A percentile compares a stretch with the other conserved stretches of the same genome.
Evolutionary conservation across 1,140 invertebrate species (phyloP).

Genomic region (Anthonomus grandis): DNA sequence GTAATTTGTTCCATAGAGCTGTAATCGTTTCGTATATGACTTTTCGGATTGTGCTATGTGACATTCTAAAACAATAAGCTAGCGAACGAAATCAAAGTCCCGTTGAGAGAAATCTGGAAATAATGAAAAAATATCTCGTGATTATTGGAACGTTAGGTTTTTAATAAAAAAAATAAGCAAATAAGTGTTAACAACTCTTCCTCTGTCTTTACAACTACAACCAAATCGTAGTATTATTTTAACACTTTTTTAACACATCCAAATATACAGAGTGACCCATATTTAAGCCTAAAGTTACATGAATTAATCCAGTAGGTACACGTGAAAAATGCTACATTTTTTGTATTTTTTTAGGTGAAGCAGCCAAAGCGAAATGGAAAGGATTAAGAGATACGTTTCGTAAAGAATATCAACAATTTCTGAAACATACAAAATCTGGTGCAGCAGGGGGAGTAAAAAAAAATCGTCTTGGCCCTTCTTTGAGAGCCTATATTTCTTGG

Average conservation of each 20-base stretch:
- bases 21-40: conserved; percentile 15
- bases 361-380: conserved; percentile 8
- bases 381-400: conserved; percentile 10
- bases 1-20: conserved; percentile 10
- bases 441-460: conserved; percentile 12
- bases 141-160: conserved; percentile 2
- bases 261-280: too few relatives aligned
- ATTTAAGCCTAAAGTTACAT: background rate
- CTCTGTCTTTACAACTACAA: too few relatives aligned
- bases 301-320: conserved; percentile 1
- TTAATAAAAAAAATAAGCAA: background rate
- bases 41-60: conserved; percentile 13
- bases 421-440: conserved; percentile 11
- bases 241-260: too few relatives aligned
- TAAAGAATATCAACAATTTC: conserved; percentile 9
- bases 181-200: conserved; percentile 1
- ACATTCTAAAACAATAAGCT: conserved; percentile 10
- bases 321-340: conserved; percentile 10
- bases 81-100: conserved; percentile 11
- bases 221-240: too few relatives aligned
- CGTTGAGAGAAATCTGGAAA: conserved; percentile 13
- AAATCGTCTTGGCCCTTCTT: conserved; percentile 10
- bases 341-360: conserved; percentile 13
- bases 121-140: conserved; percentile 9
- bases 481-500: conserved; percentile 14